Evolutionary conservation across 1,140 invertebrate species (phyloP).

Genomic region (Bombus huntii): DNA sequence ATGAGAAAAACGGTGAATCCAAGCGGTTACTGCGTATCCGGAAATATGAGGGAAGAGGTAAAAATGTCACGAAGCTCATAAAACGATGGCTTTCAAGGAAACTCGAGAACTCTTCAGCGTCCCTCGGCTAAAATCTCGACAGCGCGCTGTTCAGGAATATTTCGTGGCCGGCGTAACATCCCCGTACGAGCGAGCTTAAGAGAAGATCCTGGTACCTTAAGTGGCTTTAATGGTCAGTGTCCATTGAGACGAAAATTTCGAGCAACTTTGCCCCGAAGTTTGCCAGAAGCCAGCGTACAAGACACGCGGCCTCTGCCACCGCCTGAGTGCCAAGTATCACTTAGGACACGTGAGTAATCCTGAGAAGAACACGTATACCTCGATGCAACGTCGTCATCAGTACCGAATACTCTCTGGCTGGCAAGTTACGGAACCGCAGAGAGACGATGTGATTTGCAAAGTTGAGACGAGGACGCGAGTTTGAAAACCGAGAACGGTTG

Average conservation of each 20-base stretch:
- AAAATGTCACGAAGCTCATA: constrained; percentile 3
- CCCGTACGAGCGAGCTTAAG: constrained; percentile 19
- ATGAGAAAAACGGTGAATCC: neutral
- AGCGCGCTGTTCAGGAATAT: constrained; percentile 27
- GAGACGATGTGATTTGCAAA: constrained; percentile 29
- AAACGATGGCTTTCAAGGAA: constrained; percentile 24
- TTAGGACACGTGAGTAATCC: constrained; percentile 49
- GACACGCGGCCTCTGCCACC: constrained; percentile 15
- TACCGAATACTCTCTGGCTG: neutral
- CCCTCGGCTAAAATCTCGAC: constrained; percentile 13
- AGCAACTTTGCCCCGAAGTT: constrained; percentile 52
- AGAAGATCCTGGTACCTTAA: constrained; percentile 48
- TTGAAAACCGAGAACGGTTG: neutral
- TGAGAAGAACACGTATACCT: constrained; percentile 28
- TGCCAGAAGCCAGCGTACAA: constrained; percentile 31
- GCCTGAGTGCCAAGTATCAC: constrained; percentile 48
- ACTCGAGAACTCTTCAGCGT: neutral
- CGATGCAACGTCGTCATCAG: neutral
- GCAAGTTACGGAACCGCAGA: constrained; percentile 15
- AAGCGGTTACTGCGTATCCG: neutral
- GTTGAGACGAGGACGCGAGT: neutral
- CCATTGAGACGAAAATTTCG: constrained; percentile 62
- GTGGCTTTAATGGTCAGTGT: constrained; percentile 53
- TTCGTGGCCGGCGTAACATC: constrained; percentile 28
- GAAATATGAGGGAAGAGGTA: constrained; percentile 11